Base-by-base conservation (phyloP, 2,888 invertebrate genomes). In the Trachelus iudaicus region DNA sequence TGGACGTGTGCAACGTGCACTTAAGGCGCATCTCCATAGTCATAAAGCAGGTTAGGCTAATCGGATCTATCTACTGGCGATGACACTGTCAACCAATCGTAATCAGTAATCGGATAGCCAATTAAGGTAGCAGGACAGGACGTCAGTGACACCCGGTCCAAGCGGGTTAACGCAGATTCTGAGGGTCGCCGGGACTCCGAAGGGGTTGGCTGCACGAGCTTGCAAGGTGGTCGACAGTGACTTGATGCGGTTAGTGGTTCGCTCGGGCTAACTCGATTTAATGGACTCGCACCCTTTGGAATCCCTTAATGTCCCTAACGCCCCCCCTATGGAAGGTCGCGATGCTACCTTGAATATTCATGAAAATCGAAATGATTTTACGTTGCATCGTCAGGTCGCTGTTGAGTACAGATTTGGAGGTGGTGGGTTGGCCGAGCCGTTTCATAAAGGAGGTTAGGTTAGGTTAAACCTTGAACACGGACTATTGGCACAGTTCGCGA, bases 221-320 rank as follows among this genome's bases (percentile, higher is more conserved):
- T 83, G 83, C 83, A 87, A 89, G 87, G 86, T 87, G 85, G 86
- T 81, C 86, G 87, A 87, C 87, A 89, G 87, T 87, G 89, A 89
- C 88, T 89, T 88, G 88, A 89, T 87, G 87, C 83, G 87, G 89
- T 89, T 89, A 89, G 86, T 86, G 86, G 87, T 85, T 87, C 86
- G 89, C 84, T 84, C 83, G 82, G 82, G 83, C 83, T 88, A 88
- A 88, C 85, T 88, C 86, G 86, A 89, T 88, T 88, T 86, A 86
- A 85, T 85, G 87, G 85, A 88, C 89, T 86, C 87, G 87, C 87
- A 85, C 88, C 56, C 56, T 56, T 56, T 56, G 23, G 56, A 23
- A 23, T 23, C 56, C 56, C 56, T 56, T 56, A 56, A 56, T 0
- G 23, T 56, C 56, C 56, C 56, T 56, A 2, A 9, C 56, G 56